A percentile compares a stretch with the other conserved stretches of the same genome.
Evolutionary conservation across 1,140 invertebrate species (phyloP).

Genomic region (Macrocentrus cingulum): DNA sequence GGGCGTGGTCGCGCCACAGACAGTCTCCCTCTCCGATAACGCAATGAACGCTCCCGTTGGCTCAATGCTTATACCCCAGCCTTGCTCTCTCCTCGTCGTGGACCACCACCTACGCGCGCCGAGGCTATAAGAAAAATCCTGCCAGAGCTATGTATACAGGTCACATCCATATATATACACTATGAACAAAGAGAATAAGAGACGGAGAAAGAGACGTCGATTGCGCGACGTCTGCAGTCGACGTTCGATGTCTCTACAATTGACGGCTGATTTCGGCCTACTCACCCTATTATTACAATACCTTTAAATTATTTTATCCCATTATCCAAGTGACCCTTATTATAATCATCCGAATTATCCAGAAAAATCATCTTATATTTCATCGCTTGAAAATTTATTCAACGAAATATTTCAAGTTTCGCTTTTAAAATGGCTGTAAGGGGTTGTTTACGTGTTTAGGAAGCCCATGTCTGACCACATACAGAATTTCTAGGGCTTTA

Average conservation of each 20-base stretch:
- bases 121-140: constrained; percentile 8
- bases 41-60: constrained; percentile 13
- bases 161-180: neutral
- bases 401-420: too few species aligned
- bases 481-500: too few species aligned
- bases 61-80: constrained; percentile 11
- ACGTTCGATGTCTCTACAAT: constrained; percentile 8
- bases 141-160: neutral
- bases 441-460: too few species aligned
- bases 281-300: neutral
- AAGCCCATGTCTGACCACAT: too few species aligned
- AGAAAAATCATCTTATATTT: too few species aligned
- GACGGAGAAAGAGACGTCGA: constrained; percentile 8
- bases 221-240: neutral
- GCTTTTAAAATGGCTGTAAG: too few species aligned
- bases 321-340: too few species aligned
- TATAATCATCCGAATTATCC: too few species aligned
- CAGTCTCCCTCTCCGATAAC: constrained; percentile 13
- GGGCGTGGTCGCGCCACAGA: constrained; percentile 4
- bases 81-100: constrained; percentile 1
- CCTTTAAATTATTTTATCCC: too few species aligned
- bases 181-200: neutral
- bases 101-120: constrained; percentile 15
- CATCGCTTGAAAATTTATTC: too few species aligned
- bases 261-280: neutral